Base-by-base conservation (phyloP, 2,797 vertebrate genomes). In the Tragopan temminckii region DNA sequence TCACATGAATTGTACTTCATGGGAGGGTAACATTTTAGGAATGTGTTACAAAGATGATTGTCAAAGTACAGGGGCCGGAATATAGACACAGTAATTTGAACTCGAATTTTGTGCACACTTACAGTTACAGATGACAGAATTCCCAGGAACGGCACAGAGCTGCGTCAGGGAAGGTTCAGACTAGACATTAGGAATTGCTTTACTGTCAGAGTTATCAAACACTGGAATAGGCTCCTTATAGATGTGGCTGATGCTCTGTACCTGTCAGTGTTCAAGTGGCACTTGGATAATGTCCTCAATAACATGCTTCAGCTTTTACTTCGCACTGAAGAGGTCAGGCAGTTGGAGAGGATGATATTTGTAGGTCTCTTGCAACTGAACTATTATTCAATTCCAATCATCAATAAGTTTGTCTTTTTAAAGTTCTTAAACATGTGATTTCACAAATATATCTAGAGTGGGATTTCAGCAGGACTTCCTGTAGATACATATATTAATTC, bases 321-420 rank as follows among this genome's bases (percentile, higher is more conserved):
- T 55, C n/a, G 31, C 31, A 19, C 31, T 55, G 53, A n/a, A 55
- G 53, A n/a, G 11, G 5, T 55, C 53, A 55, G 18, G 53, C 29
- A n/a, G 31, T 55, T n/a, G 53, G 31, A n/a, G 11, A 12, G n/a
- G 53, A 55, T 16, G 12, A 31, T 31, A 31, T n/a, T 16, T 55
- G 53, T 55, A 55, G 31, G 25, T 55, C 53, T 55, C 18, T 55
- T 55, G 31, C 53, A 19, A 55, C 7, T 55, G 31, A n/a, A n/a
- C 7, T 55, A 53, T 11, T 53, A 19, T 55, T n/a, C 31, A 18
- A n/a, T 55, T n/a, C 31, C 11, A n/a, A 13, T 69, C 0, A 0
- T 50, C 64, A 36, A 7, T 36, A 53, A 6, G 8, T n/a, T 83
- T 13, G 4, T 58, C 40, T 83, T 89, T 11, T 48, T 71, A 11